Percentiles rank a stretch among this genome's conserved stretches.
Evolutionary conservation across 1,140 invertebrate species (phyloP).

Genomic region (Drosophila neocordata): DNA sequence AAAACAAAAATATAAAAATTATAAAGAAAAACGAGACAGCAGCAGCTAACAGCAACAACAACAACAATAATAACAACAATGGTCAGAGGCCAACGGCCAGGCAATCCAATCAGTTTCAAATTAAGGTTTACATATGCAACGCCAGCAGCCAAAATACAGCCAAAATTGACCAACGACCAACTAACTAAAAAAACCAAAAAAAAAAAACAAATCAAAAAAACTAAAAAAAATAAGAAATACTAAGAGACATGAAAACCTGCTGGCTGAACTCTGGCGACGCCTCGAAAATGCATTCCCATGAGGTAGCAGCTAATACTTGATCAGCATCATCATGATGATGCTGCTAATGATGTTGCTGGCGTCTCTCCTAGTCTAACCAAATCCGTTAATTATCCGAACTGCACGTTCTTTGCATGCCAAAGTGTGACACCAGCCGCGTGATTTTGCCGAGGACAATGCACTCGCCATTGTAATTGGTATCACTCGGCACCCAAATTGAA

Average conservation of each 20-base stretch:
- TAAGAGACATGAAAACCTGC: conserved; percentile 51
- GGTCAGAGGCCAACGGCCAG: conserved; percentile 48
- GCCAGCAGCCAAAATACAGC: conserved; percentile 34
- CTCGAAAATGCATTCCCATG: conserved; percentile 64
- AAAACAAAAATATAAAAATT: conserved; percentile 22
- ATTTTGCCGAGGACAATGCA: conserved; percentile 64
- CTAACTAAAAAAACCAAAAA: conserved; percentile 30
- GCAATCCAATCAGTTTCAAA: conserved; percentile 79
- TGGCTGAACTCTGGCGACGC: conserved; percentile 64
- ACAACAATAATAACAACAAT: conserved; percentile 8
- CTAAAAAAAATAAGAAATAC: conserved; percentile 14
- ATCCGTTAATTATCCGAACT: conserved; percentile 26
- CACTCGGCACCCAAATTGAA: conserved; percentile 42
- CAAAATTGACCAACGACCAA: conserved; percentile 67
- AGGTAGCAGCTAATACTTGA: conserved; percentile 26
- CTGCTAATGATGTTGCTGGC: conserved; percentile 9
- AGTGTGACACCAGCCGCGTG: conserved; percentile 61
- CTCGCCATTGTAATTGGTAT: conserved; percentile 30
- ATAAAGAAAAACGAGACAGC: conserved; percentile 36
- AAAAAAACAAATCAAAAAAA: conserved; percentile 25
- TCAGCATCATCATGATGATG: conserved; percentile 29
- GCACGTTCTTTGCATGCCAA: conserved; percentile 72
- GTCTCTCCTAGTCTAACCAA: conserved; percentile 22
- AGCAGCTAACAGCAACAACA: conserved; percentile 24
- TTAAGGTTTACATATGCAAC: conserved; percentile 76